A percentile compares a stretch with the other conserved stretches of the same genome.
Evolutionary conservation across 2,888 invertebrate species (phyloP).

Genomic region (Amphiduros pacificus): DNA sequence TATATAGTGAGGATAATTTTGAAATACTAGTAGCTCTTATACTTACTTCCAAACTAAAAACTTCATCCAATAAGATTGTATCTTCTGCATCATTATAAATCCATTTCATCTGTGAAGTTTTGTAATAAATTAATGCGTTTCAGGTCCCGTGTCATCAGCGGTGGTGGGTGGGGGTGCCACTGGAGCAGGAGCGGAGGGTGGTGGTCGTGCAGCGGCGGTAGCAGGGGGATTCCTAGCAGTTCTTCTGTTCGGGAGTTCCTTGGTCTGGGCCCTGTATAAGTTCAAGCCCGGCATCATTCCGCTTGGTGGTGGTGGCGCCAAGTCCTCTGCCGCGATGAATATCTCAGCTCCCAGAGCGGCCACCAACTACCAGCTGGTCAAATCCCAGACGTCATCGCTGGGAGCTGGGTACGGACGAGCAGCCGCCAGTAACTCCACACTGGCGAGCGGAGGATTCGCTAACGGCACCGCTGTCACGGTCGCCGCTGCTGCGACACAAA

Average conservation of each 20-base stretch:
- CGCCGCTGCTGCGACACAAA: no score
- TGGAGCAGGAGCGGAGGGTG: slow-evolving; percentile 34
- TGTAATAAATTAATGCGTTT: no score
- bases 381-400: neutral
- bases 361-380: slow-evolving; percentile 24
- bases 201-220: slow-evolving; percentile 37
- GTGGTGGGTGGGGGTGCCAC: neutral
- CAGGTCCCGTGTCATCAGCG: neutral
- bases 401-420: neutral
- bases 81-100: no score
- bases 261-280: slow-evolving; percentile 36
- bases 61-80: no score
- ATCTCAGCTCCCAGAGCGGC: slow-evolving; percentile 40
- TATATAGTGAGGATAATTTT: no score
- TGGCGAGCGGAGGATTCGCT: neutral
- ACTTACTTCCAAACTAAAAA: no score
- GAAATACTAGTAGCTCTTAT: no score
- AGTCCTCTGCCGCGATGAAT: slow-evolving; percentile 19
- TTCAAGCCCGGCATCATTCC: slow-evolving; percentile 33
- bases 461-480: no score
- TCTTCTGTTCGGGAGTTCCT: slow-evolving; percentile 29
- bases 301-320: slow-evolving; percentile 20
- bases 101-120: no score
- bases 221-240: slow-evolving; percentile 35
- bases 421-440: neutral